A percentile compares a stretch with the other conserved stretches of the same genome.
phyloP scores from a whole-genome alignment of 2,888 invertebrate genomes.

The Philaethria dido region DNA sequence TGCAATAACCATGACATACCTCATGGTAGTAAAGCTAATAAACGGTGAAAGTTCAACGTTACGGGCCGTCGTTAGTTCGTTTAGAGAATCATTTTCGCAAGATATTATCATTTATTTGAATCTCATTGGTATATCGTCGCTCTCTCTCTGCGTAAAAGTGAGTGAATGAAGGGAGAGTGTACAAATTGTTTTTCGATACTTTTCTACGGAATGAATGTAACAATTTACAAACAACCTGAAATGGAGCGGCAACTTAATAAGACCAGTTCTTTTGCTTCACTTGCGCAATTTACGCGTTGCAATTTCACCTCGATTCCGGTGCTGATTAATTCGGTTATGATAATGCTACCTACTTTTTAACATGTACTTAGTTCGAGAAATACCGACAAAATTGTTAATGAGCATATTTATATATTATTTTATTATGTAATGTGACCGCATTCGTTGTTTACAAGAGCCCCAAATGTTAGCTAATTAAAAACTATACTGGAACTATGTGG shows the following conservation, averaged over 20 bases:
- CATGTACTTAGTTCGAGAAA: slow-evolving; percentile 18
- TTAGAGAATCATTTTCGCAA: slow-evolving; percentile 47
- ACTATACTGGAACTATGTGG: background rate
- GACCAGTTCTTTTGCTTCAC: slow-evolving; percentile 67
- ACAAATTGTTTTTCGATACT: slow-evolving; percentile 47
- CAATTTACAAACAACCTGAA: slow-evolving; percentile 54
- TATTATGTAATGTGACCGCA: slow-evolving; percentile 6
- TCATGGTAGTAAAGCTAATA: slow-evolving; percentile 64
- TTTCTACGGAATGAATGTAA: slow-evolving; percentile 47
- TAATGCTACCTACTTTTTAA: slow-evolving; percentile 59
- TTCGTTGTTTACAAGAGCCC: background rate
- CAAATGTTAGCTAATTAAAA: background rate
- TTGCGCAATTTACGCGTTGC: slow-evolving; percentile 74
- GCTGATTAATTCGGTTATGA: slow-evolving; percentile 72
- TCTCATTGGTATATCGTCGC: slow-evolving; percentile 47
- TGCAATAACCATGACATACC: slow-evolving; percentile 56
- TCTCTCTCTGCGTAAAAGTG: slow-evolving; percentile 15
- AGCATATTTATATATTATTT: slow-evolving; percentile 3
- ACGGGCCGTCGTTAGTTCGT: slow-evolving; percentile 38
- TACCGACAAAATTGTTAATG: slow-evolving; percentile 13
- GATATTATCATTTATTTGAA: slow-evolving; percentile 52
- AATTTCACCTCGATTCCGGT: slow-evolving; percentile 70
- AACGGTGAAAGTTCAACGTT: slow-evolving; percentile 74
- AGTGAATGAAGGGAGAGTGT: slow-evolving; percentile 17
- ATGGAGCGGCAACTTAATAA: slow-evolving; percentile 69